Conservation (phyloP, 2,113 vertebrate genomes). For the Nothocercus nigrocapillus region DNA sequence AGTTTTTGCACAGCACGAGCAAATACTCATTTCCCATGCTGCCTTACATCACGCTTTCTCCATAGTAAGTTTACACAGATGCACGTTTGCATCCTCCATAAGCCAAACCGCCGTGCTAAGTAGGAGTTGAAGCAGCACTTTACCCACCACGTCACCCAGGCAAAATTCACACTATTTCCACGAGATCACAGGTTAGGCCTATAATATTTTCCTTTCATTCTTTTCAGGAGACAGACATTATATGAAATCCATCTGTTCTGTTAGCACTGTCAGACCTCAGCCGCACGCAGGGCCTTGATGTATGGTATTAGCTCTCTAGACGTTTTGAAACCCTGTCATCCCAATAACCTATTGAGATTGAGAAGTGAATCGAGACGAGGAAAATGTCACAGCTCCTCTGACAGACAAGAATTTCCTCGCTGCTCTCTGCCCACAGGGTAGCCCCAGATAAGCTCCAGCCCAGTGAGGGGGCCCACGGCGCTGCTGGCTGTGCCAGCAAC, state of each 20-base stretch:
- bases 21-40: neutral
- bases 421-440: neutral
- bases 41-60: neutral
- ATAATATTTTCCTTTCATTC: slow-evolving; percentile 54
- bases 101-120: neutral
- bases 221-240: slow-evolving; percentile 57
- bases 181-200: slow-evolving; percentile 47
- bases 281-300: slow-evolving; percentile 33
- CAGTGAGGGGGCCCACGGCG: neutral
- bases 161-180: slow-evolving; percentile 33
- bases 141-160: neutral
- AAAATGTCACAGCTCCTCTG: neutral
- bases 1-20: neutral
- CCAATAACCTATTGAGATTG: slow-evolving; percentile 54
- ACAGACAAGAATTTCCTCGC: slow-evolving; percentile 49
- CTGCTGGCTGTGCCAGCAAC: slow-evolving; percentile 17
- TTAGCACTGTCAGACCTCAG: slow-evolving; percentile 38
- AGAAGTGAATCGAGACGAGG: slow-evolving; percentile 49
- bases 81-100: neutral
- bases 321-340: slow-evolving; percentile 50
- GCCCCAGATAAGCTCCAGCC: slow-evolving; percentile 19
- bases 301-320: slow-evolving; percentile 35
- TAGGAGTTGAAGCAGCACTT: neutral
- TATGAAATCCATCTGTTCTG: slow-evolving; percentile 43
- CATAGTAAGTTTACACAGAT: neutral